phyloP scores from a whole-genome alignment of 2,888 invertebrate species.

The Acleris sparsana region DNA sequence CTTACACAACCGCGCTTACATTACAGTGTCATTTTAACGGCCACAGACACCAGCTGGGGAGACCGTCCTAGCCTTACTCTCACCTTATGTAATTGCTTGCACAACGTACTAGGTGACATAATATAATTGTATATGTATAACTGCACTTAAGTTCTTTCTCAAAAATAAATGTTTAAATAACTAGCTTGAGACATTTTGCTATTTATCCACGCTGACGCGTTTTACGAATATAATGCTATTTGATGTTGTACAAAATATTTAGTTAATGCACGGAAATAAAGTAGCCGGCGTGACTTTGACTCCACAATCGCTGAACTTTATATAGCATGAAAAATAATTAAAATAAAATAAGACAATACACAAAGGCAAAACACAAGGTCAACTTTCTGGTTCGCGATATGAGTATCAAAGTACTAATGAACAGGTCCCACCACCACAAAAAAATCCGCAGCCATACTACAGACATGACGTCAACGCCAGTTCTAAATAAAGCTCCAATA shows the following conservation, averaged over 20 bases:
- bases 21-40: conserved; percentile 26
- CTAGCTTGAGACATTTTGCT: too few species aligned
- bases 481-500: conserved; percentile 13
- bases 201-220: too few species aligned
- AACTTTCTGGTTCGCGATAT: neutral
- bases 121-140: conserved; percentile 45
- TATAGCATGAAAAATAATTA: too few species aligned
- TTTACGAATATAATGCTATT: too few species aligned
- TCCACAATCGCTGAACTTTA: too few species aligned
- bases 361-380: too few species aligned
- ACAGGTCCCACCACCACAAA: neutral
- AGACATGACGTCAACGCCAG: conserved; percentile 20
- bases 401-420: neutral
- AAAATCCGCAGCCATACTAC: neutral
- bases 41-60: conserved; percentile 34
- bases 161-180: too few species aligned
- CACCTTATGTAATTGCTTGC: conserved; percentile 57
- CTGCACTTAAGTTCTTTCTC: too few species aligned
- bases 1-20: conserved; percentile 40
- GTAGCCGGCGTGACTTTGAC: too few species aligned
- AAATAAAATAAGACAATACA: too few species aligned
- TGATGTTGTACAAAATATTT: too few species aligned
- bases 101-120: conserved; percentile 55
- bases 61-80: conserved; percentile 45
- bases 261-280: too few species aligned